Evolutionary conservation across 2,888 invertebrate genomes (phyloP).

Genomic region (Troilus luridus): DNA sequence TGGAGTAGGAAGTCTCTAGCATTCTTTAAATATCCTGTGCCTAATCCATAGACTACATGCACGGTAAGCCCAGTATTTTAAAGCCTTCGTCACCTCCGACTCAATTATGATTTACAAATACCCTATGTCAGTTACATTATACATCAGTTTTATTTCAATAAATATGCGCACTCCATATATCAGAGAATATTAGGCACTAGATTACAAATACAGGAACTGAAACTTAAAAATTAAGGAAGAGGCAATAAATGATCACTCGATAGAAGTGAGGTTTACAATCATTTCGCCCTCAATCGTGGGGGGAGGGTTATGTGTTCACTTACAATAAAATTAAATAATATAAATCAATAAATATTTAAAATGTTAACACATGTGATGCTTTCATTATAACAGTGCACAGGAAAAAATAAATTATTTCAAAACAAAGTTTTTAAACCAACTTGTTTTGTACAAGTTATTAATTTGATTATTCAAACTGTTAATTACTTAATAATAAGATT

Average conservation of each 20-base stretch:
- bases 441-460: background rate
- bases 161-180: constrained; percentile 15
- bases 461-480: background rate
- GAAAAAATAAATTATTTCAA: background rate
- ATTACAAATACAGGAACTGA: constrained; percentile 56
- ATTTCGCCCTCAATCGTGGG: background rate
- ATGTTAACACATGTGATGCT: constrained; percentile 19
- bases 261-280: constrained; percentile 3
- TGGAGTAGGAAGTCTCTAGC: constrained; percentile 54
- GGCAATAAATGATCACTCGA: constrained; percentile 7
- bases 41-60: background rate
- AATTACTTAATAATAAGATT: constrained; percentile 14
- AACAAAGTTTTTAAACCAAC: background rate
- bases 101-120: background rate
- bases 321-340: constrained; percentile 16
- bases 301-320: background rate
- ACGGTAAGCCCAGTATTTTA: background rate
- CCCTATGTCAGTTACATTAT: background rate
- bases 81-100: background rate
- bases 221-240: constrained; percentile 50
- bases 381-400: constrained; percentile 17
- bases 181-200: constrained; percentile 57
- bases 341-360: constrained; percentile 4
- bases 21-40: background rate
- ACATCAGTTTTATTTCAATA: background rate